Evolutionary conservation across 2,888 invertebrate genomes (phyloP).

Genomic region (Cryptocephalus primarius): DNA sequence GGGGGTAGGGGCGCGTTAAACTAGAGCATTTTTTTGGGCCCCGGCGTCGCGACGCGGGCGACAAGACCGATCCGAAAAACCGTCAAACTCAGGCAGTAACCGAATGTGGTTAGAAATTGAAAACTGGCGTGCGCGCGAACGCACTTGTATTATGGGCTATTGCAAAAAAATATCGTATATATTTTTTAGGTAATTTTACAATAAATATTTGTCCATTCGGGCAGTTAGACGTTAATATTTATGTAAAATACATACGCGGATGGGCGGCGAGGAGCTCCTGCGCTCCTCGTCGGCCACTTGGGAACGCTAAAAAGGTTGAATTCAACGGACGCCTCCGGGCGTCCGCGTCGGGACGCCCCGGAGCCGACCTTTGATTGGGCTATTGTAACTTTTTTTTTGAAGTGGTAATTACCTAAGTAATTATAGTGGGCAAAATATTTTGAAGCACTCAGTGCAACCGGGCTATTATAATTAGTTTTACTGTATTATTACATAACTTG

Average conservation of each 20-base stretch:
- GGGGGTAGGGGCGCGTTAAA: background rate
- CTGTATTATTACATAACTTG: conserved; percentile 23
- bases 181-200: conserved; percentile 36
- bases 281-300: background rate
- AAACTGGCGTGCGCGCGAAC: conserved; percentile 21
- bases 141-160: conserved; percentile 35
- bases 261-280: conserved; percentile 5
- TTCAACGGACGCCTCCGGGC: conserved; percentile 22
- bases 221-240: conserved; percentile 38
- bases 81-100: conserved; percentile 22
- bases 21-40: conserved; percentile 27
- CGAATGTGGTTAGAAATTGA: conserved; percentile 29
- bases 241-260: conserved; percentile 35
- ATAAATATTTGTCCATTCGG: conserved; percentile 41
- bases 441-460: conserved; percentile 41
- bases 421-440: conserved; percentile 34
- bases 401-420: conserved; percentile 24
- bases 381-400: conserved; percentile 32
- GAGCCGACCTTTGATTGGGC: conserved; percentile 31
- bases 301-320: conserved; percentile 26
- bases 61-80: conserved; percentile 20
- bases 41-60: conserved; percentile 12
- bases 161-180: conserved; percentile 34
- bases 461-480: conserved; percentile 34
- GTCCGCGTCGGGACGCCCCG: conserved; percentile 10